Percentiles rank a stretch among this genome's conserved stretches.
Evolutionary conservation across 2,888 invertebrate species (phyloP).

Genomic region (Temnothorax unifasciatus): DNA sequence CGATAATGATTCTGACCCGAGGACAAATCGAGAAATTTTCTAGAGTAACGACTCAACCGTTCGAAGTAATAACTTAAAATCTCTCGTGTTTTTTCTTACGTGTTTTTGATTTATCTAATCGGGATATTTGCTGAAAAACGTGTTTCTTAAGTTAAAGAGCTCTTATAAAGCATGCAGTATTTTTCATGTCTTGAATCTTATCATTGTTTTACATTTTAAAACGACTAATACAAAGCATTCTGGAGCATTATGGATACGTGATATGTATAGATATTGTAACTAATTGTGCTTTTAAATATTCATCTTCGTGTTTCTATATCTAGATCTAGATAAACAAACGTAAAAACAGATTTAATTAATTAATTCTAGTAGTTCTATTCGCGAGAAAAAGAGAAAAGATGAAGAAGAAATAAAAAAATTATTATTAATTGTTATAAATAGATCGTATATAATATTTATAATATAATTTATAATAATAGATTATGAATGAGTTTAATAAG

Average conservation of each 20-base stretch:
- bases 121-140: background rate
- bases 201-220: background rate
- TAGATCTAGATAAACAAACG: background rate
- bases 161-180: background rate
- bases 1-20: constrained; percentile 36
- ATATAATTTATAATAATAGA: no score
- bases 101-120: background rate
- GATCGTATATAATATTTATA: no score
- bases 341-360: background rate
- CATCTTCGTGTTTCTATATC: background rate
- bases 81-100: background rate
- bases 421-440: no score
- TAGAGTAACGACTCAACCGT: background rate
- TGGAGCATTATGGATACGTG: background rate
- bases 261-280: background rate
- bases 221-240: background rate
- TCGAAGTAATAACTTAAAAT: background rate
- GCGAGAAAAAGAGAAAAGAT: no score
- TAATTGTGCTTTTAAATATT: background rate
- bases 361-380: background rate
- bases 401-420: background rate
- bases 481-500: background rate
- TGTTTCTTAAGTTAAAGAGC: background rate
- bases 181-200: background rate
- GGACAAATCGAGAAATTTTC: constrained; percentile 13